phyloP scores from a whole-genome alignment of 2,888 invertebrate genomes.

The Halictus quadricinctus region DNA sequence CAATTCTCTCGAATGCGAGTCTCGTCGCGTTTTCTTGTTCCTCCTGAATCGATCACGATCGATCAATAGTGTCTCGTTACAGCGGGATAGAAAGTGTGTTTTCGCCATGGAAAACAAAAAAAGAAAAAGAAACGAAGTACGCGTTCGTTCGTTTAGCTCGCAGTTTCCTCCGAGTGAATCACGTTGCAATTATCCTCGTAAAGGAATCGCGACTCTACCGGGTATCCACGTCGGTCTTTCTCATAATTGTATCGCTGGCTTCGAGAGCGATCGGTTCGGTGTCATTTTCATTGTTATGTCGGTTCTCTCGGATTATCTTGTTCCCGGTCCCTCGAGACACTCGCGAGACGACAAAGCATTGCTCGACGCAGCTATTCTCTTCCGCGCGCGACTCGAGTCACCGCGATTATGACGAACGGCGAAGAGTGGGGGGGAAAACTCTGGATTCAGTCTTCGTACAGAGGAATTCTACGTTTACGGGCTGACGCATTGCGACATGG shows the following conservation, averaged over 20 bases:
- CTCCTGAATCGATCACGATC: neutral
- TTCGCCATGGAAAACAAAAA: neutral
- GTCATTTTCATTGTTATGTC: neutral
- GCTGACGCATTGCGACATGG: conserved; percentile 75
- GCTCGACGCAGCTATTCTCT: conserved; percentile 10
- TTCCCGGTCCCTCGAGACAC: conserved; percentile 7
- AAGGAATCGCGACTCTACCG: conserved; percentile 45
- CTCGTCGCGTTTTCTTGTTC: conserved; percentile 1
- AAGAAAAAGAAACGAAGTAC: neutral
- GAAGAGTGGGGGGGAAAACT: conserved; percentile 25
- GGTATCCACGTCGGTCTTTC: conserved; percentile 9
- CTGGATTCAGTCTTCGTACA: conserved; percentile 53
- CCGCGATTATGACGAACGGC: neutral
- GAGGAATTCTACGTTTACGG: conserved; percentile 60
- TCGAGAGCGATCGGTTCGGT: neutral
- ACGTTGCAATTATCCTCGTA: conserved; percentile 60
- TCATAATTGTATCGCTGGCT: conserved; percentile 12
- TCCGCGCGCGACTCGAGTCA: conserved; percentile 45
- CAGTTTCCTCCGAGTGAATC: conserved; percentile 61
- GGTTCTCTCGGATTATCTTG: conserved; percentile 17
- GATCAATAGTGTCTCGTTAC: neutral
- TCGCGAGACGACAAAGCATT: conserved; percentile 33
- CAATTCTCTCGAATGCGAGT: conserved; percentile 33
- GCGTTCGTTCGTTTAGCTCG: conserved; percentile 14
- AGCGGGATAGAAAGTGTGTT: neutral